Evolutionary conservation across 2,113 vertebrate genomes (phyloP).

Genomic region (Aviceda subcristata): DNA sequence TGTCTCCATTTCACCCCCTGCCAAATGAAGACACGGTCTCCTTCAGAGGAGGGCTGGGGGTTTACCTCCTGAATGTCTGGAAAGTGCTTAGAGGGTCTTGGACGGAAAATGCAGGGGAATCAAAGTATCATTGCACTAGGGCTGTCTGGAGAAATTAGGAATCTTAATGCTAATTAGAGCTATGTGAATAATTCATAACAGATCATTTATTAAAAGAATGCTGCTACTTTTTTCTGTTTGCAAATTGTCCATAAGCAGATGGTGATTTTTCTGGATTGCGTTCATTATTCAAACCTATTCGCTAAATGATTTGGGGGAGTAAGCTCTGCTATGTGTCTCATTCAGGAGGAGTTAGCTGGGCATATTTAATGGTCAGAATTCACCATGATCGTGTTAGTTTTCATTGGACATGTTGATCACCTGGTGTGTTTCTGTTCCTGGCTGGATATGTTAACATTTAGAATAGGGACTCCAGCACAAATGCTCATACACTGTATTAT

Average conservation of each 20-base stretch:
- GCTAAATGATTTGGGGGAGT: constrained; percentile 10
- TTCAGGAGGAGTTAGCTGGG: not conserved
- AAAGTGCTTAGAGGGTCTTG: not conserved
- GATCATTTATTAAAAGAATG: not conserved
- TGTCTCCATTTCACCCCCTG: not conserved
- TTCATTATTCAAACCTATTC: constrained; percentile 25
- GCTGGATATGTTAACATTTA: not conserved
- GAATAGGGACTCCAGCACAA: not conserved
- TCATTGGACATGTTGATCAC: not conserved
- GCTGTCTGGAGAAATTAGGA: constrained; percentile 18
- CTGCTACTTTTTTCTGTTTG: constrained; percentile 6
- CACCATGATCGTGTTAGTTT: not conserved
- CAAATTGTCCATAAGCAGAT: constrained; percentile 54
- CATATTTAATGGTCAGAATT: not conserved
- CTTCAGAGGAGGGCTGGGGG: not conserved
- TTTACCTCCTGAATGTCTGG: not conserved
- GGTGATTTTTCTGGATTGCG: constrained; percentile 5
- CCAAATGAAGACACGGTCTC: not conserved
- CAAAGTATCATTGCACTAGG: not conserved
- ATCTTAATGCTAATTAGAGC: constrained; percentile 39
- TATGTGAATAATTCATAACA: constrained; percentile 45
- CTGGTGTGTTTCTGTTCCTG: not conserved
- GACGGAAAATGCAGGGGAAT: not conserved
- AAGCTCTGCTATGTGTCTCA: not conserved
- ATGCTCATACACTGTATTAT: not conserved